Evolutionary conservation across 2,113 vertebrate genomes (phyloP).

Genomic region (Jaculus jaculus): DNA sequence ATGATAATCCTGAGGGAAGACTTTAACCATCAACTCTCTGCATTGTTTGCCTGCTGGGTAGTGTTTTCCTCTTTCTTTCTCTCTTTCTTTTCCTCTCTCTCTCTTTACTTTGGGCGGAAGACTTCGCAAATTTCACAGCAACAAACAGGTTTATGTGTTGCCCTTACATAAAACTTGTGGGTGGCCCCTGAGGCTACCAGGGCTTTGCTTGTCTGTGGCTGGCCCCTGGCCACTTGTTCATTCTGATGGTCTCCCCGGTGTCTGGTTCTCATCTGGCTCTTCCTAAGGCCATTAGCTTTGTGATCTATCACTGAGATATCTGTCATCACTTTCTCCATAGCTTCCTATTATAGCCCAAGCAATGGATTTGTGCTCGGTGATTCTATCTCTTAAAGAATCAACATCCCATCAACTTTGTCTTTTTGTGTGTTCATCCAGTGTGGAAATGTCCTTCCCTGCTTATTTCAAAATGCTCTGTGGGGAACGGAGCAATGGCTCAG

Average conservation of each 20-base stretch:
- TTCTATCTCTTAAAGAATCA: background rate
- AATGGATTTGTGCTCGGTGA: background rate
- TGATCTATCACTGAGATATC: slow-evolving; percentile 21
- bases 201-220: background rate
- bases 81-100: background rate
- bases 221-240: background rate
- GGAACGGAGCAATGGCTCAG: too few relatives aligned
- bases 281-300: slow-evolving; percentile 51
- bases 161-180: background rate
- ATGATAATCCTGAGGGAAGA: slow-evolving; percentile 4
- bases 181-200: background rate
- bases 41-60: slow-evolving; percentile 23
- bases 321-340: slow-evolving; percentile 13
- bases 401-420: background rate
- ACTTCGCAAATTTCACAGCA: background rate
- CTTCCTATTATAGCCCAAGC: slow-evolving; percentile 35
- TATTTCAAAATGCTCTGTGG: background rate
- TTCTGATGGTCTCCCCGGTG: background rate
- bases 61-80: background rate
- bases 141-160: background rate
- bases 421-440: background rate
- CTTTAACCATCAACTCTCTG: background rate
- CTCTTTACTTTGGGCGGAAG: background rate
- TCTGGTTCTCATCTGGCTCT: slow-evolving; percentile 55
- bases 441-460: background rate